Conservation (phyloP, 2,797 vertebrate genomes). For the Pseudopleuronectes americanus region DNA sequence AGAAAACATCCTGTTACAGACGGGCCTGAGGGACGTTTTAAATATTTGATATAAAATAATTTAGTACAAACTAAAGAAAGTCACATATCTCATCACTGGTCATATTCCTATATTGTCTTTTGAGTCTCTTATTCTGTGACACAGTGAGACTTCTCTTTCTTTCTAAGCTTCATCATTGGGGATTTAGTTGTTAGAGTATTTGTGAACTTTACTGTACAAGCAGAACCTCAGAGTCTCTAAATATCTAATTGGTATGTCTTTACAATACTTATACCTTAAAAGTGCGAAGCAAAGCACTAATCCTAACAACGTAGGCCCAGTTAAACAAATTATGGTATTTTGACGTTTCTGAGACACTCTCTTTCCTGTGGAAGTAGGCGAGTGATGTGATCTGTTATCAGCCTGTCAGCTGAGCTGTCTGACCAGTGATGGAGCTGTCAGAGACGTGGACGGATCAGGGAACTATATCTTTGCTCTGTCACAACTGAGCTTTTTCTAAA, state of each 20-base stretch:
- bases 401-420: conserved; percentile 57
- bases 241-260: background rate
- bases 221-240: background rate
- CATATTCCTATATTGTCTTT: too few species aligned
- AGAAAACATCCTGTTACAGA: background rate
- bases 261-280: background rate
- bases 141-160: background rate
- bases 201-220: background rate
- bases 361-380: conserved; percentile 43
- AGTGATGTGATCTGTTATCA: conserved; percentile 56
- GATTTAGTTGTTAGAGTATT: background rate
- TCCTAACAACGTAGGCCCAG: background rate
- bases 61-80: too few species aligned
- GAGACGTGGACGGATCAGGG: conserved; percentile 17
- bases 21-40: background rate
- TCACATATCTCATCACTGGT: background rate
- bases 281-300: background rate
- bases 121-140: too few species aligned
- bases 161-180: background rate
- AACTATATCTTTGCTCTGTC: conserved; percentile 33
- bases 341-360: conserved; percentile 57
- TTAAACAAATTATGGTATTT: conserved; percentile 35
- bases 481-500: conserved; percentile 14
- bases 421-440: conserved; percentile 47
- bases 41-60: background rate